These are phyloP conservation scores for Apogon talboti DNA, from an alignment of 2,797 vertebrate species.

Conservation along the genomic window DNA sequence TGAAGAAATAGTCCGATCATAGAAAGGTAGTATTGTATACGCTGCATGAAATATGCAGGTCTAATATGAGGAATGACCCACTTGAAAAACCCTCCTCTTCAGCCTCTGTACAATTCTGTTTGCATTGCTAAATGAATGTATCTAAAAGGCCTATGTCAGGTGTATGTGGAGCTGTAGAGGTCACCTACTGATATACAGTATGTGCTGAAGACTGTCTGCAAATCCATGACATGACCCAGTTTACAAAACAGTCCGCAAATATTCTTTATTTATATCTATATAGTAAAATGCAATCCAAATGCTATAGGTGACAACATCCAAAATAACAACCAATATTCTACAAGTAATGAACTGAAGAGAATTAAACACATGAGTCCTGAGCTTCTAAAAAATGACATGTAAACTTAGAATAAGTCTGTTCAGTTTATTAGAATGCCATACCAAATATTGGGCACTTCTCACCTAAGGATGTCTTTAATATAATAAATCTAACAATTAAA, in stretches of 20 bases:
- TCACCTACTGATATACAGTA: not conserved
- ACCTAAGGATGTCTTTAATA: too few relatives aligned
- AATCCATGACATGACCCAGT: not conserved
- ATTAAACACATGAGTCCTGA: too few relatives aligned
- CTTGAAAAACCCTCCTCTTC: not conserved
- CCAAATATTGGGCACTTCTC: too few relatives aligned
- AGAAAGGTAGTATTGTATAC: not conserved
- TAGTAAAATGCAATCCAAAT: not conserved
- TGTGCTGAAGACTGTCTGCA: too few relatives aligned
- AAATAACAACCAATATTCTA: too few relatives aligned
- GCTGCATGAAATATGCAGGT: conserved; percentile 5
- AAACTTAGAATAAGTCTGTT: too few relatives aligned
- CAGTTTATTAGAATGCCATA: too few relatives aligned
- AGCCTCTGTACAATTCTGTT: not conserved
- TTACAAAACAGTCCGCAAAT: conserved; percentile 7
- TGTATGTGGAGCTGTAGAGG: not conserved
- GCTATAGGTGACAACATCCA: too few relatives aligned
- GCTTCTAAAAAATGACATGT: too few relatives aligned
- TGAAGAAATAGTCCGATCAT: conserved; percentile 8
- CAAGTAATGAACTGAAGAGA: too few relatives aligned
- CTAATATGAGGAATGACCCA: conserved; percentile 17
- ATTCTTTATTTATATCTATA: not conserved
- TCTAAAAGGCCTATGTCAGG: not conserved
- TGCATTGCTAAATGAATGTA: not conserved
- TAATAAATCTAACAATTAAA: too few relatives aligned